Conservation (phyloP, 2,797 vertebrate genomes). For the Lepilemur ruficaudatus region DNA sequence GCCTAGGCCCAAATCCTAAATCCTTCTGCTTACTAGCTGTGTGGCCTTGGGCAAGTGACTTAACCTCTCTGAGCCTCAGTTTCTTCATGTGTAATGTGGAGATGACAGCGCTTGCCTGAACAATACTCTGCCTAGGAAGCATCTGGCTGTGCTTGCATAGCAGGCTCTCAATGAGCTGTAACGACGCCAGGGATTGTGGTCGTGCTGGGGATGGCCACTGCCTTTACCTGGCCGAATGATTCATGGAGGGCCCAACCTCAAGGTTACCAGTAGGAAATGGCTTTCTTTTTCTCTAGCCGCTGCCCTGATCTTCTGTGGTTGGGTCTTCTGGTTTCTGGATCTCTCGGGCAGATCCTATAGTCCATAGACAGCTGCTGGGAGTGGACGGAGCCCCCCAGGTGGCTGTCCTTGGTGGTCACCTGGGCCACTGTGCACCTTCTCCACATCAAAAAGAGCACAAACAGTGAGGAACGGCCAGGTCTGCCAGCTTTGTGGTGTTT, state of each 20-base stretch:
- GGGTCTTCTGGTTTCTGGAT: not conserved
- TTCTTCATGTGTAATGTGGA: not conserved
- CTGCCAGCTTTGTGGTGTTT: not conserved
- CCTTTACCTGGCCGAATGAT: not conserved
- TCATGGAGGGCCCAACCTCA: not conserved
- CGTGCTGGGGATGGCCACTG: fast-evolving
- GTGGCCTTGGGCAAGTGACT: not conserved
- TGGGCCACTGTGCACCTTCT: not conserved
- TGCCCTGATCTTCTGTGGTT: too few relatives aligned
- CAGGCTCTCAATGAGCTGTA: not conserved
- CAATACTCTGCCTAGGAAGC: not conserved
- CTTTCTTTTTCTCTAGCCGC: not conserved
- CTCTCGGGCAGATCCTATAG: not conserved
- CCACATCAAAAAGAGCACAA: not conserved
- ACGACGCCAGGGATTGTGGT: fast-evolving
- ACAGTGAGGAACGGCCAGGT: fast-evolving
- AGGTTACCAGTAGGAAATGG: not conserved
- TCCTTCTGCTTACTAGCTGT: not conserved
- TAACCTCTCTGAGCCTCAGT: not conserved
- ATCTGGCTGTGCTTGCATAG: not conserved
- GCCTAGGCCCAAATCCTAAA: not conserved
- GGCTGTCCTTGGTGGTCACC: not conserved
- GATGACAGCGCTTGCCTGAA: not conserved
- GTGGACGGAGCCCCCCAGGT: not conserved
- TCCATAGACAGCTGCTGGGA: not conserved